Base-by-base conservation (phyloP, 2,888 invertebrate genomes). In the Melanchra persicariae region DNA sequence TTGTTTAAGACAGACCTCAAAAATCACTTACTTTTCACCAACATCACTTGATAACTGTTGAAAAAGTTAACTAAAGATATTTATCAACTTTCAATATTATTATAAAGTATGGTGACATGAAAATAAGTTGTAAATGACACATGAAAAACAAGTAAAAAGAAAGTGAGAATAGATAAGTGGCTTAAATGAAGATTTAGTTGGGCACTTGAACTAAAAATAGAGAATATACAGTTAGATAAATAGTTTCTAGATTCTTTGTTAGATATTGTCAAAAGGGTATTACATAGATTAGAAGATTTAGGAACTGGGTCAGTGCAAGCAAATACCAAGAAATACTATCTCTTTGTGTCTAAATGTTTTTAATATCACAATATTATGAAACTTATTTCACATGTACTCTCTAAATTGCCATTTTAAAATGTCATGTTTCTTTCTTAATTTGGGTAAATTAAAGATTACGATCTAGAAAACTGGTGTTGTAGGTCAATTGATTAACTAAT, bases 301-400 rank as follows among this genome's bases (percentile, higher is more conserved):
- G 26, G 15, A 66, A 52, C 45, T 67, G 37, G 51, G 66, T 66
- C 74, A 74, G 19, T 51, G 6, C 34, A 30, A 1, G 10, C 22
- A 51, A 55, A 26, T 26, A 37, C 26, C 30, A 54, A n/a, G 30
- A 54, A 70, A 70, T 6, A n/a, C 22, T 47, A 55, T 30, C 47
- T 71, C 1, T 37, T 40, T 47, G 1, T n/a, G n/a, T n/a, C 19
- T 17, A 73, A 43, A 49, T 43, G 2, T 43, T 8, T 24, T n/a
- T 4, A 19, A 72, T 55, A 40, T 8, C 65, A 65, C 26, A 49
- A 43, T 65, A 45, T 74, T 64, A 43, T 26, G 65, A 49, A 72
- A 73, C 1, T 8, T 15, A 0, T 7, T 0, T 69, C 47, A 19
- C 5, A 40, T 57, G 40, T 58, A n/a, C n/a, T 62, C 37, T 19